phyloP scores from a whole-genome alignment of 92 coral and sea anemone species.

The Palythoa caribaeorum region DNA sequence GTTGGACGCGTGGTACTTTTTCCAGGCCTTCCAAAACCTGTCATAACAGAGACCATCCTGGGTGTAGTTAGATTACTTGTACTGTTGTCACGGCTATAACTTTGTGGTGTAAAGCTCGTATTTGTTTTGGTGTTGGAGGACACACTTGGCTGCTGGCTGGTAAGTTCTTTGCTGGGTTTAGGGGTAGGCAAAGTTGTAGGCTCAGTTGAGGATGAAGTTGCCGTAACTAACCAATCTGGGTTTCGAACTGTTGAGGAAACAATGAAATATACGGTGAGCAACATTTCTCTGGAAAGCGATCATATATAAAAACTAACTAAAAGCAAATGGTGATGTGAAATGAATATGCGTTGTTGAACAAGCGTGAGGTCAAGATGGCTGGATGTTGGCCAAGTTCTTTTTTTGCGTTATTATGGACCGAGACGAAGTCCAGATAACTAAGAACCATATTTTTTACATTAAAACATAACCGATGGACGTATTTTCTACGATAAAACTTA shows the following conservation, averaged over 20 bases:
- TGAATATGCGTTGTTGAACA: too few species aligned
- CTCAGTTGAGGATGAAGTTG: neutral
- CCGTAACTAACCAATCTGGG: neutral
- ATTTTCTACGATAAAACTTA: too few species aligned
- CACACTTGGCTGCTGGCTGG: neutral
- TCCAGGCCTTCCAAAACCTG: neutral
- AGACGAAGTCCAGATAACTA: too few species aligned
- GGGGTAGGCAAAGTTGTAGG: neutral
- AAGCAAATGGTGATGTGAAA: too few species aligned
- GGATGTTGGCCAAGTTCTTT: too few species aligned
- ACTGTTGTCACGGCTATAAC: neutral
- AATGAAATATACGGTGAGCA: neutral
- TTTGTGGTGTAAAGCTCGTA: neutral
- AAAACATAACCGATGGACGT: too few species aligned
- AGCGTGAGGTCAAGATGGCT: too few species aligned
- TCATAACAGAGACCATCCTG: neutral
- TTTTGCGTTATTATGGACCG: too few species aligned
- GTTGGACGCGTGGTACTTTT: constrained; percentile 22
- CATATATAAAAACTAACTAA: too few species aligned
- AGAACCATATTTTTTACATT: too few species aligned
- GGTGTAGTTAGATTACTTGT: neutral
- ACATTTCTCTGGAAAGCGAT: too few species aligned
- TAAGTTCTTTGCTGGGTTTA: neutral
- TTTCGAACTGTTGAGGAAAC: neutral
- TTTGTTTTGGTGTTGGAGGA: neutral